These are phyloP conservation scores for Marasmarcha lunaedactyla DNA, from an alignment of 2,888 invertebrate species.

Conservation along the genomic window DNA sequence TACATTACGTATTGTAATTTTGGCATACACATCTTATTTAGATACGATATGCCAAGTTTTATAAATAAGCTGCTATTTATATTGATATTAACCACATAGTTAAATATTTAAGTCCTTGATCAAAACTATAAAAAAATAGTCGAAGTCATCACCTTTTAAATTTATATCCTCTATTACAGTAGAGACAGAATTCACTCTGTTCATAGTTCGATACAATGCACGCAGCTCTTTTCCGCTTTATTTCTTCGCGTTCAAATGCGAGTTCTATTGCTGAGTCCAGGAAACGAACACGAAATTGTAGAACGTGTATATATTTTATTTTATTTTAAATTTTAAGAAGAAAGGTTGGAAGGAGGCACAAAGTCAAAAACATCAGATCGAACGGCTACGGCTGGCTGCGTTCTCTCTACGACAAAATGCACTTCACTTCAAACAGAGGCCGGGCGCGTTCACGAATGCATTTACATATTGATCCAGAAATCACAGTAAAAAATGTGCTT, in stretches of 20 bases:
- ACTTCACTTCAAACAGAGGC: slow-evolving; percentile 24
- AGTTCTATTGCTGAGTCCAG: neutral
- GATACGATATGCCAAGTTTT: too few relatives aligned
- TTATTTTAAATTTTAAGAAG: slow-evolving; percentile 26
- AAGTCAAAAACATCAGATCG: slow-evolving; percentile 36
- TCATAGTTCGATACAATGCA: too few relatives aligned
- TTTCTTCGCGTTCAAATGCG: too few relatives aligned
- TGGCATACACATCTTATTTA: too few relatives aligned
- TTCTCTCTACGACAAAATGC: slow-evolving; percentile 55
- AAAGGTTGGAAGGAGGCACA: slow-evolving; percentile 21
- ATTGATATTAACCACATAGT: too few relatives aligned
- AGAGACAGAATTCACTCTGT: too few relatives aligned
- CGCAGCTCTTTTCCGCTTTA: neutral
- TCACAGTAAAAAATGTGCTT: slow-evolving; percentile 42
- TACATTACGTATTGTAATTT: too few relatives aligned
- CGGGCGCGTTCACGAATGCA: slow-evolving; percentile 46
- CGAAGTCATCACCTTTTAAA: too few relatives aligned
- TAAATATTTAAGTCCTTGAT: too few relatives aligned
- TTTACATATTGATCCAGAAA: slow-evolving; percentile 62
- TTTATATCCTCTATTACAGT: too few relatives aligned
- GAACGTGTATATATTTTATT: slow-evolving; percentile 6
- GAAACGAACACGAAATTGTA: slow-evolving; percentile 2
- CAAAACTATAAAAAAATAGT: too few relatives aligned
- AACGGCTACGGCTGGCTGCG: slow-evolving; percentile 29
- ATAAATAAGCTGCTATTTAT: too few relatives aligned